Evolutionary conservation across 2,888 invertebrate genomes (phyloP).

Genomic region (Dolomedes plantarius): DNA sequence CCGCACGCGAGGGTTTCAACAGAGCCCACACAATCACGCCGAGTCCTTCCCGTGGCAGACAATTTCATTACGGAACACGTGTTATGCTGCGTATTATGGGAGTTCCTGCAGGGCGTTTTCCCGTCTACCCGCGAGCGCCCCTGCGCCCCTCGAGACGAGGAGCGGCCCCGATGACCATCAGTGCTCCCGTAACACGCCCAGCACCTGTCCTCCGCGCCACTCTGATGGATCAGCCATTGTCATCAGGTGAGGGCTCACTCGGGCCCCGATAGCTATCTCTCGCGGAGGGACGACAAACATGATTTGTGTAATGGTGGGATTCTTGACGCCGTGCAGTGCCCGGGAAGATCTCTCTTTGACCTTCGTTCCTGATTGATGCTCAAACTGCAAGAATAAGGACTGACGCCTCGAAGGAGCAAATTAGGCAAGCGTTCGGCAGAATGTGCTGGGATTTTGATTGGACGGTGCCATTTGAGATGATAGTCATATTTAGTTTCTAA

Average conservation of each 20-base stretch:
- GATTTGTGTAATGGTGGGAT: no score
- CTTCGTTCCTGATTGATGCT: no score
- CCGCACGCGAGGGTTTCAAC: no score
- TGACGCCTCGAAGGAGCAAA: no score
- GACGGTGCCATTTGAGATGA: no score
- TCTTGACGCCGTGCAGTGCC: no score
- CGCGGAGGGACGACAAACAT: no score
- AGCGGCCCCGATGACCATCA: not conserved
- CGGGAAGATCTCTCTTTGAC: no score
- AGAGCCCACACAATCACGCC: not conserved
- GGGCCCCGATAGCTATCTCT: not conserved
- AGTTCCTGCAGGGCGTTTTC: constrained; percentile 27
- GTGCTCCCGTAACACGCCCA: not conserved
- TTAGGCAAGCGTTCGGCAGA: no score
- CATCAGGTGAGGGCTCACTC: constrained; percentile 2
- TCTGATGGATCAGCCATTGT: not conserved
- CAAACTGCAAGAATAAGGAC: no score
- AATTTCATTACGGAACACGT: constrained; percentile 64
- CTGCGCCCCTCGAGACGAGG: not conserved
- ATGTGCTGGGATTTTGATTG: no score
- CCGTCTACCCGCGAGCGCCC: not conserved
- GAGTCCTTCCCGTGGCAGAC: constrained; percentile 15
- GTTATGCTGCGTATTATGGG: constrained; percentile 49
- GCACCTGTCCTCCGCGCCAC: not conserved
- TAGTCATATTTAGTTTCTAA: no score